Base-by-base conservation (phyloP, 2,113 vertebrate species). In the Coregonus clupeaformis region DNA sequence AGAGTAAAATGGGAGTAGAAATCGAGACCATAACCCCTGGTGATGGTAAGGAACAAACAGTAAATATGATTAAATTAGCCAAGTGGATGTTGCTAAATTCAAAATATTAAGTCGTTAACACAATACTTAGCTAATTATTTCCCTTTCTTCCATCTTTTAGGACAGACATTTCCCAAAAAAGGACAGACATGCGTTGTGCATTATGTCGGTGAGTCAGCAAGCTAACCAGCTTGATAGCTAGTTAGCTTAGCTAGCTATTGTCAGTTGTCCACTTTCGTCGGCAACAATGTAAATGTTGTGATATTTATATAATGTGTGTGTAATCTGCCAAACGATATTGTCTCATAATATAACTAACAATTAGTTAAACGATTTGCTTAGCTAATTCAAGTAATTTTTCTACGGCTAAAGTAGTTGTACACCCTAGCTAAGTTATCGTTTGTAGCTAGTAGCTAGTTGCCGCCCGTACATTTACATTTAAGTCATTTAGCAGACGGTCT, bases 181-280 rank as follows among this genome's bases (percentile, higher is more conserved):
- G 96, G 96, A 67, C 96, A 97, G 92, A 94, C 92, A 84, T 95
- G 94, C 87, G 94, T 95, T 89, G 96, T 97, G 80, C 96, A 97
- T 80, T 97, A 97, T 85, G 94, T 94, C 73, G 96, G 96, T 97
- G 90, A 97, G 96, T 92, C 20, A 0, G 24, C 14, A 5, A 60
- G n/a, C 20, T 16, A 52, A 14, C 4, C 1, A 45, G 42, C 27
- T 42, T 42, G 36, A 42, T 42, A 11, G 36, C 27, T 27, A 27
- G 27, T 27, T 27, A 27, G 27, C 36, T 52, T 52, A 52, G 49
- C 49, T 52, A 4, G 49, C 49, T 52, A 52, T 52, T 52, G 14
- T 52, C 49, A 52, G 49, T 14, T 52, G 1, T 42, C 9, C 36
- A 42, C 36, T 42, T 42, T 0, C 16, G 16, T 52, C 16, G 49